Conservation (phyloP, 1,140 invertebrate species). For the Drosophila kikkawai region DNA sequence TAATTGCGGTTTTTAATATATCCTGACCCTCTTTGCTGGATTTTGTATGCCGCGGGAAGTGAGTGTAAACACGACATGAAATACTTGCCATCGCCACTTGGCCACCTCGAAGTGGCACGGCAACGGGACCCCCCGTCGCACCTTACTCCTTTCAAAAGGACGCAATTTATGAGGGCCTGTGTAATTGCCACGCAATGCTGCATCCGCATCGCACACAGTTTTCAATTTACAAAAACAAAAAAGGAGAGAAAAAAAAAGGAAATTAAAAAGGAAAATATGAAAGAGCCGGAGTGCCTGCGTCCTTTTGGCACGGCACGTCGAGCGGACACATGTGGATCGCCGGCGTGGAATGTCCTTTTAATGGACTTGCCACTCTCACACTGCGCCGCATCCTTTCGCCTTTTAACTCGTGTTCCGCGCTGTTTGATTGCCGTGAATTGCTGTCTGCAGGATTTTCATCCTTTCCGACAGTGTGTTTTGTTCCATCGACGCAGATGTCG, state of each 20-base stretch:
- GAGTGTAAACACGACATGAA: conserved; percentile 83
- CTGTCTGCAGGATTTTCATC: conserved; percentile 76
- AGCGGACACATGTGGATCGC: conserved; percentile 73
- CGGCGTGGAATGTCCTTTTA: conserved; percentile 81
- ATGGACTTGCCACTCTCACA: conserved; percentile 76
- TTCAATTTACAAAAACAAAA: conserved; percentile 73
- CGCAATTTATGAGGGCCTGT: conserved; percentile 70
- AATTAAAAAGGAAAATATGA: conserved; percentile 36
- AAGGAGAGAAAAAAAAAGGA: conserved; percentile 31
- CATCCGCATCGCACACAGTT: conserved; percentile 69
- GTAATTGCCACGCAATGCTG: conserved; percentile 78
- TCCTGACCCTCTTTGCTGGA: conserved; percentile 53
- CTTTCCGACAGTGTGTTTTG: conserved; percentile 45
- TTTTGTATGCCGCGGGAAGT: conserved; percentile 53
- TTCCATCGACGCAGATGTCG: conserved; percentile 60
- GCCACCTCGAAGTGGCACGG: conserved; percentile 28
- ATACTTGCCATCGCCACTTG: conserved; percentile 64
- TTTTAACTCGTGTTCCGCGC: conserved; percentile 62
- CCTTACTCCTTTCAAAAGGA: conserved; percentile 74
- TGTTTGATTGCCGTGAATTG: conserved; percentile 80
- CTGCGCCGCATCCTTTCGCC: conserved; percentile 65
- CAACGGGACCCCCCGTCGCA: conserved; percentile 32
- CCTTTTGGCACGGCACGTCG: conserved; percentile 47
- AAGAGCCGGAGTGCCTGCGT: conserved; percentile 19
- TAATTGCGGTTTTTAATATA: conserved; percentile 76